These are phyloP conservation scores for Neodiprion lecontei DNA, from an alignment of 1,140 invertebrate species.

Conservation along the genomic window DNA sequence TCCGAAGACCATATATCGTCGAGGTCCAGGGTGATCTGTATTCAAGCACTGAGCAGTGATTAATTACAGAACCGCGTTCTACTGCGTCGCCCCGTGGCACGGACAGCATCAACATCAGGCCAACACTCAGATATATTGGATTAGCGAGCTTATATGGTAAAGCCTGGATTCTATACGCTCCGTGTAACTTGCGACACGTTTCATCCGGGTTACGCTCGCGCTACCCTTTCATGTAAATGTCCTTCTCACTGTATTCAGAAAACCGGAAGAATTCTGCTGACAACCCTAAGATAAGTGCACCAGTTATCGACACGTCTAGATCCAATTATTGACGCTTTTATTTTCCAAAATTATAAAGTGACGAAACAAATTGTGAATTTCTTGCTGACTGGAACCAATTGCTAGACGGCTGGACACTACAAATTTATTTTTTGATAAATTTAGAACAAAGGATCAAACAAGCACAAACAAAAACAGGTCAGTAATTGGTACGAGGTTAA, in stretches of 20 bases:
- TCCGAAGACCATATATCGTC: neutral
- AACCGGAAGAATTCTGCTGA: no score
- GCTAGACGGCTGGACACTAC: no score
- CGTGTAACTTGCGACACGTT: neutral
- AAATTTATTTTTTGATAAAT: no score
- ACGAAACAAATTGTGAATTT: no score
- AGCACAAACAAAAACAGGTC: no score
- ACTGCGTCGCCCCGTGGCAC: neutral
- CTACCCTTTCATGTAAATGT: neutral
- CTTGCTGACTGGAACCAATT: no score
- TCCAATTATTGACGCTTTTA: no score
- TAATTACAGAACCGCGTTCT: conserved; percentile 2
- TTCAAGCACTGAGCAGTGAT: conserved; percentile 7
- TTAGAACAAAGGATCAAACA: no score
- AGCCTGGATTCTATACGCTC: neutral
- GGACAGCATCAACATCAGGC: conserved; percentile 6
- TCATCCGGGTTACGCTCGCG: neutral
- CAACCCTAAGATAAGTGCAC: no score
- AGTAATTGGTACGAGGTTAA: no score
- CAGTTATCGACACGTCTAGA: no score
- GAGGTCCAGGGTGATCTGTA: neutral
- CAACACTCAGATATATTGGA: conserved; percentile 7
- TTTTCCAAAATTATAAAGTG: no score
- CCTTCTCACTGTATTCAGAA: neutral
- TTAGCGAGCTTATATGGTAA: conserved; percentile 1